A percentile compares a stretch with the other conserved stretches of the same genome.
Conservation (phyloP, 2,797 vertebrate species). For the Parauchenoglanis punctatus region DNA sequence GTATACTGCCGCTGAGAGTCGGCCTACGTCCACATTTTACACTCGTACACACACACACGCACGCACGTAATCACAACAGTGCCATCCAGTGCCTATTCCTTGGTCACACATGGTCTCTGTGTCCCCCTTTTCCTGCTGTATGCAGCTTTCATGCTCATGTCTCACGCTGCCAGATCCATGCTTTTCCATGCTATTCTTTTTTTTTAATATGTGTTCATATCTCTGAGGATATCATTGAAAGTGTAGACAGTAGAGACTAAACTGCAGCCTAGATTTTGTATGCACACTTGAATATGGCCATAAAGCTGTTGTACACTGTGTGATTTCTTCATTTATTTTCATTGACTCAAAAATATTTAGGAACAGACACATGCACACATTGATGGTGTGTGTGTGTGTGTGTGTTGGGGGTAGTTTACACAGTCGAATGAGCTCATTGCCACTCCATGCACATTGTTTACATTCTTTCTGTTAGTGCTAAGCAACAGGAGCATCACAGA, state of each 20-base stretch:
- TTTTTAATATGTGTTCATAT: background rate
- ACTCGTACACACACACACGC: background rate
- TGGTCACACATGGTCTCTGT: slow-evolving; percentile 13
- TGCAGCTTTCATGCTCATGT: background rate
- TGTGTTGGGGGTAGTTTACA: slow-evolving; percentile 10
- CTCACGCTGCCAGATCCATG: background rate
- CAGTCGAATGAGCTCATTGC: slow-evolving; percentile 46
- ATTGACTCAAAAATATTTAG: slow-evolving; percentile 41
- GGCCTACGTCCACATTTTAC: slow-evolving; percentile 40
- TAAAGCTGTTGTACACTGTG: slow-evolving; percentile 7
- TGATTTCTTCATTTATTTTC: slow-evolving; percentile 12
- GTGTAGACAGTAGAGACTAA: background rate
- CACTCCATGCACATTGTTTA: slow-evolving; percentile 54
- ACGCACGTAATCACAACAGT: slow-evolving; percentile 41
- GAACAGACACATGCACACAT: slow-evolving; percentile 15
- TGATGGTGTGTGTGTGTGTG: slow-evolving; percentile 24
- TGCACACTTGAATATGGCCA: background rate
- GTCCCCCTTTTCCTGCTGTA: slow-evolving; percentile 6
- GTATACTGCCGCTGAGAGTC: slow-evolving; percentile 25
- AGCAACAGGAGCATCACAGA: slow-evolving; percentile 49
- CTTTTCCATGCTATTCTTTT: background rate
- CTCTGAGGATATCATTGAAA: slow-evolving; percentile 50
- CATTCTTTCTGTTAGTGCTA: slow-evolving; percentile 47
- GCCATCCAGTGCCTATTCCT: slow-evolving; percentile 52
- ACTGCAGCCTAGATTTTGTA: background rate